These are phyloP conservation scores for Sebastolobus altivelis DNA, from an alignment of 2,797 vertebrate genomes.

Conservation along the genomic window DNA sequence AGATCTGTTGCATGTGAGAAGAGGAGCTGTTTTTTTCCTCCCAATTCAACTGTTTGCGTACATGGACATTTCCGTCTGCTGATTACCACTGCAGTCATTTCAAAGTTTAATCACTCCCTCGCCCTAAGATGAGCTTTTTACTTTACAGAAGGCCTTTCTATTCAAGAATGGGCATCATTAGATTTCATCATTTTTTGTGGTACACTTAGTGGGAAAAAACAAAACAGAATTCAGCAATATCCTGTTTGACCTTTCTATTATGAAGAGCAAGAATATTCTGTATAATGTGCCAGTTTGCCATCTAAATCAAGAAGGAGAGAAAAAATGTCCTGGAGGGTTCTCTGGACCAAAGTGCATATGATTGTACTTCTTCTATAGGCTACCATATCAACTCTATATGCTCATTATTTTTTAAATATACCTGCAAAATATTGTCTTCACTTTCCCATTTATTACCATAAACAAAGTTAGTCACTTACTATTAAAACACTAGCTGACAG, in stretches of 20 bases:
- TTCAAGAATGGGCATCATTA: background rate
- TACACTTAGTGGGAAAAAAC: background rate
- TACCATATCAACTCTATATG: background rate
- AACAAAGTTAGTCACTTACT: background rate
- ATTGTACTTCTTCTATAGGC: background rate
- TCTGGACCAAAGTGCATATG: background rate
- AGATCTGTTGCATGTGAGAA: background rate
- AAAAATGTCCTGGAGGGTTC: background rate
- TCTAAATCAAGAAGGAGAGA: background rate
- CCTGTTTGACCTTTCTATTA: background rate
- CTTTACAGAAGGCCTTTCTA: background rate
- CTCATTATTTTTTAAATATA: background rate
- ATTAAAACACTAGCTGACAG: background rate
- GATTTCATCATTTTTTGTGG: background rate
- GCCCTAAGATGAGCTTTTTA: background rate
- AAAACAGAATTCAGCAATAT: background rate
- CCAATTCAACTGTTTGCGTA: background rate
- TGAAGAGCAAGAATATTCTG: background rate
- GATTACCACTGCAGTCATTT: constrained; percentile 20
- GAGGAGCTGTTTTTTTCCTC: constrained; percentile 27
- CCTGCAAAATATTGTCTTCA: background rate
- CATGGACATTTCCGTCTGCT: constrained; percentile 29
- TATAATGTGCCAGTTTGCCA: background rate
- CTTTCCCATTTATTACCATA: background rate
- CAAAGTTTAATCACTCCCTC: background rate